phyloP scores from a whole-genome alignment of 2,113 vertebrate species.

The Burhinus oedicnemus region DNA sequence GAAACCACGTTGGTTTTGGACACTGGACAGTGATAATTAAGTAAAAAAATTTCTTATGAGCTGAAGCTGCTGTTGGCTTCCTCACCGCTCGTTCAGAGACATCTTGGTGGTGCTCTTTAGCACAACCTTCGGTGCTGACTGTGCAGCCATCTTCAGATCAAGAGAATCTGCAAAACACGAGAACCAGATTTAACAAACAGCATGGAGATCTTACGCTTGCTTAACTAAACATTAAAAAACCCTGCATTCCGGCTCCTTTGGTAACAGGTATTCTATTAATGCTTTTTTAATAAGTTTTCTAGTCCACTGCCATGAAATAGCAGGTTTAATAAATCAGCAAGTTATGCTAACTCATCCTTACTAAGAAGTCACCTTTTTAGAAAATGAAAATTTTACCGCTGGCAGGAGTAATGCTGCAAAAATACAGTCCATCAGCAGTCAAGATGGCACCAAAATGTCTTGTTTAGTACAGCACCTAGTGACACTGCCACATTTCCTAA shows the following conservation, averaged over 20 bases:
- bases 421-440: neutral
- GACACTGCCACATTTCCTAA: no score
- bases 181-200: neutral
- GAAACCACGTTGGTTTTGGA: constrained; percentile 59
- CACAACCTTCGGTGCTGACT: constrained; percentile 96
- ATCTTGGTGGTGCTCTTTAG: constrained; percentile 99
- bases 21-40: constrained; percentile 70
- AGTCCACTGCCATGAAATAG: neutral
- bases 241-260: neutral
- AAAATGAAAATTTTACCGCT: accelerated
- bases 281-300: no score
- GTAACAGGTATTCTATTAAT: accelerated
- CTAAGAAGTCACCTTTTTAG: accelerated
- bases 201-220: accelerated
- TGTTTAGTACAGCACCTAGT: accelerated
- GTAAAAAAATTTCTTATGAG: constrained; percentile 76
- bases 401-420: neutral
- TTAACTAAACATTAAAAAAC: no score
- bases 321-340: neutral
- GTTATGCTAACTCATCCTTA: neutral
- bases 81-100: constrained; percentile 99
- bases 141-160: constrained; percentile 89
- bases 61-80: constrained; percentile 84
- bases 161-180: constrained; percentile 70
- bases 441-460: neutral